phyloP scores from a whole-genome alignment of 2,797 vertebrate genomes.

The Spinus pinus region DNA sequence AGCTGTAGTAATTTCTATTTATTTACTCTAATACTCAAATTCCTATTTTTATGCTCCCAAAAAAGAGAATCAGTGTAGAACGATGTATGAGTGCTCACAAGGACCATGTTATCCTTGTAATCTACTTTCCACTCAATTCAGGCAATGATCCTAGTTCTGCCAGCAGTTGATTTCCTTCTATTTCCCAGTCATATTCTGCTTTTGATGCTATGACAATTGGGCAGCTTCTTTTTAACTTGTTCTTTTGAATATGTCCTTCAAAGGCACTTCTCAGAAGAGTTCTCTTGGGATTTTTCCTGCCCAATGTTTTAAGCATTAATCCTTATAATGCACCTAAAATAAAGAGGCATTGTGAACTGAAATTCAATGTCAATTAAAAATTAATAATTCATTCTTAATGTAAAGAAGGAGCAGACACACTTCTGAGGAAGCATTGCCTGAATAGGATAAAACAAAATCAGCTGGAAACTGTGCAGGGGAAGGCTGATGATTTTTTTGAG shows the following conservation, averaged over 20 bases:
- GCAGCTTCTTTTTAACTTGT: neutral
- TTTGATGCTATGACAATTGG: neutral
- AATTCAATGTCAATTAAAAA: neutral
- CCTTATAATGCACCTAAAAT: neutral
- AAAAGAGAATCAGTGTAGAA: neutral
- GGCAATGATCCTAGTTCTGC: neutral
- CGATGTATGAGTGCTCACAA: accelerated
- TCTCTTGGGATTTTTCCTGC: neutral
- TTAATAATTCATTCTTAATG: neutral
- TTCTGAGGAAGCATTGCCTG: neutral
- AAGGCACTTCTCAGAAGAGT: neutral
- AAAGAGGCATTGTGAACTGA: neutral
- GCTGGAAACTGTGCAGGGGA: neutral
- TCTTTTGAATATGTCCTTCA: neutral
- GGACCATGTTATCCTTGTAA: neutral
- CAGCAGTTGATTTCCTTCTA: neutral
- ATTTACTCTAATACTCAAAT: neutral
- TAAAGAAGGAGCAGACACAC: neutral
- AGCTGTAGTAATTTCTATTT: neutral
- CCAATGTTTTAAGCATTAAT: neutral
- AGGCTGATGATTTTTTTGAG: neutral
- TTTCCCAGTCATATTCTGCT: neutral
- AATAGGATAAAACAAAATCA: neutral
- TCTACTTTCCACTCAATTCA: neutral
- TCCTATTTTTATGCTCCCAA: neutral